Evolutionary conservation across 2,888 invertebrate species (phyloP).

Genomic region (Conomelus anceps): DNA sequence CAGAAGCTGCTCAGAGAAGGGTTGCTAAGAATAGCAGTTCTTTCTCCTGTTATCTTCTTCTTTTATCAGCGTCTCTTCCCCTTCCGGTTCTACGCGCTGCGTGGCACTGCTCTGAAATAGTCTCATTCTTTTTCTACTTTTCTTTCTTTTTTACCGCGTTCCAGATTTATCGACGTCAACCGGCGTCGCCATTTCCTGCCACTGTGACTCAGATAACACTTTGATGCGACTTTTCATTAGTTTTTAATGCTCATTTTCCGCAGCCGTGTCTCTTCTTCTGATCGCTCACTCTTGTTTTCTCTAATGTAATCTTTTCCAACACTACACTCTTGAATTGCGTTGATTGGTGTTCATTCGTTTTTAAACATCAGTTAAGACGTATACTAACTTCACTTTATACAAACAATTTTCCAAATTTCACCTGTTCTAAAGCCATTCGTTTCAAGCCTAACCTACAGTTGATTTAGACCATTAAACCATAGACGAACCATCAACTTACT

Average conservation of each 20-base stretch:
- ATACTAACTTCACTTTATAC: too few species aligned
- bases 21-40: constrained; percentile 1
- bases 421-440: too few species aligned
- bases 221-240: constrained; percentile 13
- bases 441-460: too few species aligned
- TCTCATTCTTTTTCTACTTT: background rate
- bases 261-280: background rate
- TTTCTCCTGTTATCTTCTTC: background rate
- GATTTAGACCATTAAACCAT: too few species aligned
- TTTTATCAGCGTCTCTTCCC: background rate
- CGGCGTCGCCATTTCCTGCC: constrained; percentile 8
- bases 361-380: background rate
- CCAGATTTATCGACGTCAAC: constrained; percentile 7
- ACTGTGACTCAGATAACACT: background rate
- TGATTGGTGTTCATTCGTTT: background rate
- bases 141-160: background rate
- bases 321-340: background rate
- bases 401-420: too few species aligned
- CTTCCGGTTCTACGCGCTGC: too few species aligned
- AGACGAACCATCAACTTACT: too few species aligned
- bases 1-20: background rate
- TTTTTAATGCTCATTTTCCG: constrained; percentile 8
- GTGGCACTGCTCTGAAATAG: background rate
- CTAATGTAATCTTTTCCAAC: background rate
- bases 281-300: background rate